Evolutionary conservation across 2,113 vertebrate genomes (phyloP).

Genomic region (Cyphomyrus discorhynchus): DNA sequence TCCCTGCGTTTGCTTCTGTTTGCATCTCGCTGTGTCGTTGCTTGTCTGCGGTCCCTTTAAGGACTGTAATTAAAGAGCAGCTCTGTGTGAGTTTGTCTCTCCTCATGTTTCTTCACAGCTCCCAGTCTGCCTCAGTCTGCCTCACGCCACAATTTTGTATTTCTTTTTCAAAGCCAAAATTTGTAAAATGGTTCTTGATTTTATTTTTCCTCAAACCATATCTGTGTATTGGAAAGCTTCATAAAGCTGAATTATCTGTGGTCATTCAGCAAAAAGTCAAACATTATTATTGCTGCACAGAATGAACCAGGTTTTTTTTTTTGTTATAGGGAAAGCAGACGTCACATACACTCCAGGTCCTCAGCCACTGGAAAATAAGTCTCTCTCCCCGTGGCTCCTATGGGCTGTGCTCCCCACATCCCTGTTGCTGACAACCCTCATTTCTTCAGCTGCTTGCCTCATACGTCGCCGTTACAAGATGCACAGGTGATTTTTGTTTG

Average conservation of each 20-base stretch:
- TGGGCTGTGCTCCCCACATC: constrained; percentile 21
- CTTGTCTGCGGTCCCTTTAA: no score
- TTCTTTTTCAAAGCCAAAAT: not conserved
- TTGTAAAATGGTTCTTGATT: not conserved
- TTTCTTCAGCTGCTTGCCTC: constrained; percentile 15
- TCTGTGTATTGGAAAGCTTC: not conserved
- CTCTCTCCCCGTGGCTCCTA: not conserved
- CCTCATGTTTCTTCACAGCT: no score
- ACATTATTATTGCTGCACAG: not conserved
- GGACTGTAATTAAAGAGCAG: no score
- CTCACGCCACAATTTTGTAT: not conserved
- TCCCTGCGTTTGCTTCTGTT: no score
- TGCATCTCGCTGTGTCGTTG: no score
- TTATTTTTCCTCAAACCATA: not conserved
- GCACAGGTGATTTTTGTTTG: constrained; percentile 33
- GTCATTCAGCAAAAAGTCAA: not conserved
- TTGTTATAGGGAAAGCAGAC: constrained; percentile 39
- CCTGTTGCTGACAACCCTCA: constrained; percentile 32
- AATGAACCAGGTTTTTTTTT: not conserved
- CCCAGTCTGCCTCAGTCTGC: no score
- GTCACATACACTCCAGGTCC: constrained; percentile 3
- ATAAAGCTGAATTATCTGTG: not conserved
- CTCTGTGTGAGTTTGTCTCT: no score
- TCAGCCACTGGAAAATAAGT: not conserved
- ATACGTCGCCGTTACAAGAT: constrained; percentile 17